These are phyloP conservation scores for Phengaris arion DNA, from an alignment of 2,888 invertebrate species.

Conservation along the genomic window DNA sequence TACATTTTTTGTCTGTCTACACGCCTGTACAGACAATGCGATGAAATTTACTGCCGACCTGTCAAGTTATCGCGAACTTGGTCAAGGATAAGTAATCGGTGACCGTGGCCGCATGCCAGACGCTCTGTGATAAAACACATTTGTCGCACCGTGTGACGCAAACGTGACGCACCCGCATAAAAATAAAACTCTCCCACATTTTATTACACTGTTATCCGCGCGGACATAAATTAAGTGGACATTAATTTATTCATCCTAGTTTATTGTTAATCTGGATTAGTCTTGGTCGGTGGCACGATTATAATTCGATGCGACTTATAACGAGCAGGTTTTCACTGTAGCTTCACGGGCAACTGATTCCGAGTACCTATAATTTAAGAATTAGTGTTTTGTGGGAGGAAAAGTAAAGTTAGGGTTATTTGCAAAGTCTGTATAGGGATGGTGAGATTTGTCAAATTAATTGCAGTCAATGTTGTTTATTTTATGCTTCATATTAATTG, in stretches of 20 bases:
- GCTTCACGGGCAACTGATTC: background rate
- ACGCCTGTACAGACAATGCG: background rate
- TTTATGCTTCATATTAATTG: no score
- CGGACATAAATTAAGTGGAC: slow-evolving; percentile 17
- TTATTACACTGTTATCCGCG: slow-evolving; percentile 11
- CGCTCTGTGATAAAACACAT: slow-evolving; percentile 58
- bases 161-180: slow-evolving; percentile 29
- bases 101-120: slow-evolving; percentile 71
- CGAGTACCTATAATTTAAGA: background rate
- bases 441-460: background rate
- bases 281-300: background rate
- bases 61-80: slow-evolving; percentile 54
- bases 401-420: background rate
- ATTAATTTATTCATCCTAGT: slow-evolving; percentile 19
- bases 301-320: slow-evolving; percentile 1
- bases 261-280: slow-evolving; percentile 17
- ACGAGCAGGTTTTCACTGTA: background rate
- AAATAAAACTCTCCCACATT: slow-evolving; percentile 20
- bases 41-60: slow-evolving; percentile 17
- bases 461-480: background rate
- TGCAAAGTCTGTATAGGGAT: background rate
- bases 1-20: slow-evolving; percentile 1
- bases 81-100: slow-evolving; percentile 71
- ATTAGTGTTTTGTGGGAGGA: background rate
- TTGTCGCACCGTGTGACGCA: slow-evolving; percentile 65